These are phyloP conservation scores for Emys orbicularis DNA, from an alignment of 2,797 vertebrate species.

Conservation along the genomic window DNA sequence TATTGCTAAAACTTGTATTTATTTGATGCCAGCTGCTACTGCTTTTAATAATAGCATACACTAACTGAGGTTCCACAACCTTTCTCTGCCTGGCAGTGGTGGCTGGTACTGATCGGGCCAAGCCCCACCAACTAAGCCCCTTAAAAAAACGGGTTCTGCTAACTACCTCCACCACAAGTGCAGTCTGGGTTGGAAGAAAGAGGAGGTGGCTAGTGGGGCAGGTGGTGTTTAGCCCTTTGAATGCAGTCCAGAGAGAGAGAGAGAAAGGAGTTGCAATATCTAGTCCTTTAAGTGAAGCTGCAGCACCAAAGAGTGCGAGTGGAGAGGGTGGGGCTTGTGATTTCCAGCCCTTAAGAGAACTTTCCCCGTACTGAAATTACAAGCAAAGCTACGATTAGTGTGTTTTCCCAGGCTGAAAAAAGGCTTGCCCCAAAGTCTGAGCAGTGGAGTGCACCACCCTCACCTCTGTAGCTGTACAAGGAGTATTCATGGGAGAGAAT, in stretches of 20 bases:
- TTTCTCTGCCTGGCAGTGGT: neutral
- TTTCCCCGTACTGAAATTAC: neutral
- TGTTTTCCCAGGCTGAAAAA: neutral
- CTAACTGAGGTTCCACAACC: neutral
- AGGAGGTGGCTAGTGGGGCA: neutral
- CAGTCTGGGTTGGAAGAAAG: neutral
- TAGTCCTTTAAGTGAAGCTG: neutral
- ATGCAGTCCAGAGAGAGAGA: too few relatives aligned
- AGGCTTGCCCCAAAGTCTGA: neutral
- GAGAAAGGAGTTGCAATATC: too few relatives aligned
- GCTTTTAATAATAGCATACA: neutral
- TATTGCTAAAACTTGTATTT: neutral
- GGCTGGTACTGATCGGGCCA: neutral
- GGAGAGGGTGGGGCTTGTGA: neutral
- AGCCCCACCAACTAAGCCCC: neutral
- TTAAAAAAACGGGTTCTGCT: neutral
- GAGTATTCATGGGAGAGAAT: fast-evolving
- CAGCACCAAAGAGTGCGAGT: neutral
- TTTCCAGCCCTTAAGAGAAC: neutral
- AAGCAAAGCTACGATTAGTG: neutral
- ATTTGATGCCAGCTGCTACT: neutral
- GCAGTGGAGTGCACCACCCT: neutral
- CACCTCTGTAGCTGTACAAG: neutral
- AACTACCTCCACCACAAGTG: neutral
- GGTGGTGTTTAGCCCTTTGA: neutral